Evolutionary conservation across 2,888 invertebrate genomes (phyloP).

Genomic region (Dugesia japonica): DNA sequence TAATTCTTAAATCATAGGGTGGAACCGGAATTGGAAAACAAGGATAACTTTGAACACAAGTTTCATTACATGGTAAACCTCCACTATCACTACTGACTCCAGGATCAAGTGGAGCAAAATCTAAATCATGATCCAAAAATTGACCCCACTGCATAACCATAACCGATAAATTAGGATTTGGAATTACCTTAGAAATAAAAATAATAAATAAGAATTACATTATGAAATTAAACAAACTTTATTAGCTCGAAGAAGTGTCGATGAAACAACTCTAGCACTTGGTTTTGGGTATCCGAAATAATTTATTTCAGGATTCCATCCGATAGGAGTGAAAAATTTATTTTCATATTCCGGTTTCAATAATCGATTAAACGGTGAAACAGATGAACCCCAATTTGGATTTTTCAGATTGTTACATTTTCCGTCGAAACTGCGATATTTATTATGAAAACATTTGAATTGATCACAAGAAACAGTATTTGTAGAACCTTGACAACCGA

Average conservation of each 20-base stretch:
- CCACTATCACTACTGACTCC: conserved; percentile 70
- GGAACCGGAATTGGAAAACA: conserved; percentile 95
- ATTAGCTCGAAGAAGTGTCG: conserved; percentile 57
- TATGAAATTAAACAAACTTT: not conserved
- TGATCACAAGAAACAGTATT: conserved; percentile 53
- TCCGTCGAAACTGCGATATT: conserved; percentile 77
- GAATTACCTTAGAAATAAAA: not conserved
- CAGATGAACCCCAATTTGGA: conserved; percentile 78
- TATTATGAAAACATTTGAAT: conserved; percentile 84
- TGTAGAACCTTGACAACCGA: conserved; percentile 61
- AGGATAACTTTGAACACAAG: conserved; percentile 63
- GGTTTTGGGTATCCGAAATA: conserved; percentile 66
- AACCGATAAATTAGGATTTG: conserved; percentile 57
- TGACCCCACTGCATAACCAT: conserved; percentile 99
- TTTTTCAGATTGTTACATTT: conserved; percentile 81
- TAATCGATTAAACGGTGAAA: conserved; percentile 68
- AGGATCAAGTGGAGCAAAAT: conserved; percentile 78
- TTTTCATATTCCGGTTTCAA: conserved; percentile 81
- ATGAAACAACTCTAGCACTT: conserved; percentile 70
- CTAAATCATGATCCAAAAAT: conserved; percentile 88
- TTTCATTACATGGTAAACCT: conserved; percentile 55
- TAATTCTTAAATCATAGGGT: conserved; percentile 65
- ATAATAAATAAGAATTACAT: not conserved
- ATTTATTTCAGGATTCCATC: conserved; percentile 67
- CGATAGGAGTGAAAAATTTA: conserved; percentile 82